Percentiles rank a stretch among this genome's conserved stretches.
Conservation (phyloP, 2,797 vertebrate genomes). For the Myotis findleyi region DNA sequence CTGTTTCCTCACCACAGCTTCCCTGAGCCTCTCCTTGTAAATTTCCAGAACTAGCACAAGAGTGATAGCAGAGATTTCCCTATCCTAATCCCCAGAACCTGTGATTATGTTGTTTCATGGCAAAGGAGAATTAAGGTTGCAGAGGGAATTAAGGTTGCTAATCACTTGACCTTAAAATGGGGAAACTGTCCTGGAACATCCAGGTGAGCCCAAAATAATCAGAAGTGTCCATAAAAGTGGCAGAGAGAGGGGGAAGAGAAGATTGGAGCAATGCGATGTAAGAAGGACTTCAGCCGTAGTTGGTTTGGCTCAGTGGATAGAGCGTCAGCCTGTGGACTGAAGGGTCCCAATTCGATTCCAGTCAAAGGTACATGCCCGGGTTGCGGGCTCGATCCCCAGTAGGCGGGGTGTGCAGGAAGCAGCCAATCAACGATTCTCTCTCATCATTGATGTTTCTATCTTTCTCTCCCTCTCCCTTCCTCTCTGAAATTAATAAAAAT, state of each 20-base stretch:
- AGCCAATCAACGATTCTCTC: too few relatives aligned
- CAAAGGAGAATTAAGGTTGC: background rate
- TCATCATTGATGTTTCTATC: too few relatives aligned
- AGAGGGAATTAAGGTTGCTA: background rate
- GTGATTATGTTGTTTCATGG: background rate
- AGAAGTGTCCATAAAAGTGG: background rate
- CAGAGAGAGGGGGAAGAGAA: background rate
- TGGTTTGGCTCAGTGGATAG: too few relatives aligned
- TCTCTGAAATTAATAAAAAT: too few relatives aligned
- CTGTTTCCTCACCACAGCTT: conserved; percentile 45
- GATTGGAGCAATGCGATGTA: accelerated
- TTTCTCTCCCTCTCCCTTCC: too few relatives aligned
- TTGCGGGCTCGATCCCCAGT: too few relatives aligned
- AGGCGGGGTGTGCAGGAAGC: too few relatives aligned
- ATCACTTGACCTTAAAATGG: background rate
- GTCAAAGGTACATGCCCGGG: too few relatives aligned
- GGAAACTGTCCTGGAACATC: background rate
- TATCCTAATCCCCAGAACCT: background rate
- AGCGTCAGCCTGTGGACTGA: too few relatives aligned
- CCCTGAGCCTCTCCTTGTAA: background rate
- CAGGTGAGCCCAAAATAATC: background rate
- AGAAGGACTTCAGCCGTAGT: background rate
- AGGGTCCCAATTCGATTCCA: too few relatives aligned
- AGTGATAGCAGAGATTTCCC: background rate
- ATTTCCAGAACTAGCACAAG: background rate